Conservation (phyloP, 2,888 invertebrate genomes). For the Cancer borealis region DNA sequence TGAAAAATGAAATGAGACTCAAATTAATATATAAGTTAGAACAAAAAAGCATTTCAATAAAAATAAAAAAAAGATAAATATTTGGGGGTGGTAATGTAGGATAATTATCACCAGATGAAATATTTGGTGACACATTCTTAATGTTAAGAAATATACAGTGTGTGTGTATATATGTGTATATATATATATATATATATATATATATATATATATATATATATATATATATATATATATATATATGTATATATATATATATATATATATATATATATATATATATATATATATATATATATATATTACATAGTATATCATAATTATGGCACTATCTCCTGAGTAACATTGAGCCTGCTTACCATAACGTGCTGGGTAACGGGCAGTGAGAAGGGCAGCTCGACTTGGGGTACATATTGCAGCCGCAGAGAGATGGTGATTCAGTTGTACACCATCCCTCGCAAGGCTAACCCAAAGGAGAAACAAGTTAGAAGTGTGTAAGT, state of each 20-base stretch:
- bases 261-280: too few relatives aligned
- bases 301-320: background rate
- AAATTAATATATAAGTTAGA: too few relatives aligned
- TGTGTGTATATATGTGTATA: background rate
- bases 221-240: background rate
- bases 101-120: too few relatives aligned
- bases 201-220: too few relatives aligned
- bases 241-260: background rate
- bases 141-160: background rate
- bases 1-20: background rate
- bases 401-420: constrained; percentile 81
- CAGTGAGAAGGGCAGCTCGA: constrained; percentile 82
- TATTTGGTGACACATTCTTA: too few relatives aligned
- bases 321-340: background rate
- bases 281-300: background rate
- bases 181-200: too few relatives aligned
- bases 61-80: background rate
- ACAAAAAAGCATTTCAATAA: too few relatives aligned
- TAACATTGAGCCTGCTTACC: background rate
- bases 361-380: constrained; percentile 79
- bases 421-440: constrained; percentile 82
- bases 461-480: constrained; percentile 58
- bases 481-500: background rate
- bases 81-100: too few relatives aligned
- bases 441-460: constrained; percentile 80